Evolutionary conservation across 2,888 invertebrate genomes (phyloP), one percentile per base, ranked within the genome.

Genomic region (Diaperis boleti): DNA sequence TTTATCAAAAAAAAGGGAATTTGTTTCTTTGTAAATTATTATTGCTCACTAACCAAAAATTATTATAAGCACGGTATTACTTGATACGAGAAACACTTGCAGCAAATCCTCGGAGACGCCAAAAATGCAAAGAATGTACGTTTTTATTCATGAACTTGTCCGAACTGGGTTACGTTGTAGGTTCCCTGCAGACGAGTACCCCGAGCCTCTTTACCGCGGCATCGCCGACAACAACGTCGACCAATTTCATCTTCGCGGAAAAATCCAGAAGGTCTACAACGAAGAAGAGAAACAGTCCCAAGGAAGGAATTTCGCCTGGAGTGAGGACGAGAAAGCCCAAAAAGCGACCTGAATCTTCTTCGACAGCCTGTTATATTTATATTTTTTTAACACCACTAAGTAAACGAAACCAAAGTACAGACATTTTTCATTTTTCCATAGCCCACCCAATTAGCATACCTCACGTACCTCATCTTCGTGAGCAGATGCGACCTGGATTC

Each of bases 301-400:
- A 44, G 76, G 81, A 42, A 69, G 82, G 59, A 82, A 82, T 72
- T 82, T 82, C 65, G 81, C 80, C 6, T 82, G 81, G 82, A 78
- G 69, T 59, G 79, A 79, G 8, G 72, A 74, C 26, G 80, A 81
- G 59, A 52, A 52, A 37, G 15, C 10, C 8, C 13, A 35, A 35
- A 50, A 50, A 35, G n/a, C 35, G n/a, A 31, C 47, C n/a, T 47
- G 18, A 47, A 26, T n/a, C 6, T 26, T 26, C 26, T n/a, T 26
- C 26, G 6, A 6, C 3, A 20, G 6, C 20, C 3, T 4, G 3
- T 6, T 20, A 20, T 20, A 4, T 20, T 15, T 39, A 33, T 26
- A 33, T 13, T 39, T 39, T 39, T 44, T 18, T 20, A 20, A 20
- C 11, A 20, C 6, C 20, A 6, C n/a, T n/a, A 26, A 26, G n/a